Evolutionary conservation across 2,888 invertebrate genomes (phyloP), one percentile per base, ranked within the genome.

Genomic region (Aphidius colemani): DNA sequence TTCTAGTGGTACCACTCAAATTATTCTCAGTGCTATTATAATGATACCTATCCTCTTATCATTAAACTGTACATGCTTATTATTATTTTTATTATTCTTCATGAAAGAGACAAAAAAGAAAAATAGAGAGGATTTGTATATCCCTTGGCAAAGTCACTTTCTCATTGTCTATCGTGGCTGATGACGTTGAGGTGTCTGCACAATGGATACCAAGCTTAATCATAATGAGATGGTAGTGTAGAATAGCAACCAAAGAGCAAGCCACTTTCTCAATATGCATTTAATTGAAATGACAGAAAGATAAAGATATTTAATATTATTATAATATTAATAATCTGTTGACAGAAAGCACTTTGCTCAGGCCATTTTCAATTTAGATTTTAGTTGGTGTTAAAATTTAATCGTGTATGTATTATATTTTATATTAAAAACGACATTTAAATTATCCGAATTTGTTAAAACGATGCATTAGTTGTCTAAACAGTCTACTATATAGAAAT

Each of bases 191-290:
- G 7, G 59, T 65, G 69, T 67, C 63, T 65, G 71, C 68, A 78
- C 77, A 77, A 77, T 76, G 73, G 73, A 66, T 71, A 71, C 71
- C 59, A 43, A 71, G 71, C 69, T 70, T 70, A 30, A 70, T 73
- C 75, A 76, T 77, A 77, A 77, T 74, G 75, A 75, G 73, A 73
- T 71, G 69, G 70, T 72, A 73, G 72, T 73, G 70, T 72, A 71
- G 69, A 68, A 67, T 53, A 30, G 62, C n/a, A 49, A 30, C 51
- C 43, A 44, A 58, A 51, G 59, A 49, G 30, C 30, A 30, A 30
- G 30, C 4, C 5, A 30, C 30, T 30, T 30, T 30, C 30, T 30
- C 30, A 30, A 55, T 63, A 11, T 11, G 30, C 46, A 39, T 57
- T n/a, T 48, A 40, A 39, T 49, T 10, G 10, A 56, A 58, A 62